Percentiles rank a stretch among this genome's conserved stretches.
Conservation (phyloP, 2,797 vertebrate species). For the Spinibarbus caldwelli region DNA sequence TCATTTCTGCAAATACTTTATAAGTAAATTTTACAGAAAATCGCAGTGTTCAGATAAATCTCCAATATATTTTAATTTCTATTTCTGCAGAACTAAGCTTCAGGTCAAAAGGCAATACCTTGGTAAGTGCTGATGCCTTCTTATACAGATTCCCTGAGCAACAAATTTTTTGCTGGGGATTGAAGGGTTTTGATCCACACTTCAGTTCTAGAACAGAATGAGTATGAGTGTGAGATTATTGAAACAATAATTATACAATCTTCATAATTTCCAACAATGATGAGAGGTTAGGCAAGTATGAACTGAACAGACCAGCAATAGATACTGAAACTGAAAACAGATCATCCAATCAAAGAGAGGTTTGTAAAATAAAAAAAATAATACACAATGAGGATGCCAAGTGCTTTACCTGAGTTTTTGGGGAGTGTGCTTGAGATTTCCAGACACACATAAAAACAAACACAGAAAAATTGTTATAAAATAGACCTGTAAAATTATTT, state of each 20-base stretch:
- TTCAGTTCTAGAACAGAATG: background rate
- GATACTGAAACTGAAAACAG: background rate
- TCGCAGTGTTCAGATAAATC: background rate
- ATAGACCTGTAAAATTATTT: background rate
- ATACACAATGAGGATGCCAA: background rate
- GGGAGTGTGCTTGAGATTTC: background rate
- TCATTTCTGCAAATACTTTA: background rate
- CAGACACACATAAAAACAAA: background rate
- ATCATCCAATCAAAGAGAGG: background rate
- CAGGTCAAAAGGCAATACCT: constrained; percentile 1
- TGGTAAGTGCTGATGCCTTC: background rate
- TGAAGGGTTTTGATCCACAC: background rate
- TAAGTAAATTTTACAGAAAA: background rate
- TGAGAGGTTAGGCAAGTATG: background rate
- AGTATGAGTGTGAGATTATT: background rate
- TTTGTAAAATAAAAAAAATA: background rate
- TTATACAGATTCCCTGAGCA: background rate
- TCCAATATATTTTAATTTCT: background rate
- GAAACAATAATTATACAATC: background rate
- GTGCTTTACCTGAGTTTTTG: background rate
- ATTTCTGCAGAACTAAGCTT: background rate
- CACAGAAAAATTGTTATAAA: background rate
- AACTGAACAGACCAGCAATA: background rate
- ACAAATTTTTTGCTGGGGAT: rapidly evolving
- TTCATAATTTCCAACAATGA: background rate